Percentiles rank a stretch among this genome's conserved stretches.
Conservation (phyloP, 2,888 invertebrate genomes). For the Melipona bicolor region DNA sequence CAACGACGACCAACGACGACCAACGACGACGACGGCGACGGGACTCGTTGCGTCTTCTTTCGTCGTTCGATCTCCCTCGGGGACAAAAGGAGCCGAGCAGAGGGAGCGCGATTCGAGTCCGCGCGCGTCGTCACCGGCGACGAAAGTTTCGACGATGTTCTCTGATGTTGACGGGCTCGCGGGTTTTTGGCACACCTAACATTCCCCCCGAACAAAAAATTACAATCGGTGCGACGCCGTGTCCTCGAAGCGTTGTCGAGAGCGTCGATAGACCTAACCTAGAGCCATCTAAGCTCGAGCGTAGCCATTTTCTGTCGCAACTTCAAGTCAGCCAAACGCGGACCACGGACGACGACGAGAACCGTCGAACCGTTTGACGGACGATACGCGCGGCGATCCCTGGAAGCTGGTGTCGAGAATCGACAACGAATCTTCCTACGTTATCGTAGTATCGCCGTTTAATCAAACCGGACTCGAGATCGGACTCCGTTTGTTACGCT, state of each 20-base stretch:
- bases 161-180: conserved; percentile 38
- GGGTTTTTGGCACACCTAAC: conserved; percentile 50
- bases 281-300: not conserved
- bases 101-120: not conserved
- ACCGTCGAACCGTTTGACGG: not conserved
- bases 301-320: not conserved
- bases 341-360: conserved; percentile 1
- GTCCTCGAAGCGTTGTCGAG: not conserved
- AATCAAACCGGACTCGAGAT: not conserved
- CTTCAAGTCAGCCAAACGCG: not conserved
- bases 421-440: not conserved
- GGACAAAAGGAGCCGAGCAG: not conserved
- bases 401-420: not conserved
- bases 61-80: not conserved
- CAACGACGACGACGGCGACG: conserved; percentile 6
- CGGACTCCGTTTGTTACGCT: not conserved
- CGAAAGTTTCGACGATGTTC: conserved; percentile 8
- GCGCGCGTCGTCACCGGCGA: not conserved
- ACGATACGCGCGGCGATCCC: conserved; percentile 8
- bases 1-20: not conserved
- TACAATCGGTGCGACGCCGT: conserved; percentile 6
- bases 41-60: not conserved
- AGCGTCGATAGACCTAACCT: not conserved
- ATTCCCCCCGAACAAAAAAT: conserved; percentile 13
- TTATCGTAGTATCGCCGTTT: not conserved